These are phyloP conservation scores for Buceros bicornis DNA, from an alignment of 2,797 vertebrate species.

Conservation along the genomic window DNA sequence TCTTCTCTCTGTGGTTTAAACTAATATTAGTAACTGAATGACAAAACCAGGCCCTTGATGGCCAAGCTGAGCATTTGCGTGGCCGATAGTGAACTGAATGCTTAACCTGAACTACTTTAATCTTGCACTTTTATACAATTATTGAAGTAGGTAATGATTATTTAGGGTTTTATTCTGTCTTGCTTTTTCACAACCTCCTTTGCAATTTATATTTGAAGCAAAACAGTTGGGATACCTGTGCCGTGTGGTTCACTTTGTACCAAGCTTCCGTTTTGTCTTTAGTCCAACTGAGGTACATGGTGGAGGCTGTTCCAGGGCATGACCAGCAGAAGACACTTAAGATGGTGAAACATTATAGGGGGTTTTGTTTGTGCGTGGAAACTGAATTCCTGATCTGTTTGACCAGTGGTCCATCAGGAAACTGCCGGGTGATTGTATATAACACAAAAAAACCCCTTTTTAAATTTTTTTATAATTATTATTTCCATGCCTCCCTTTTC, in stretches of 20 bases:
- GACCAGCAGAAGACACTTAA: neutral
- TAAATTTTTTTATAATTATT: neutral
- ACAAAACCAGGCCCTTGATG: constrained; percentile 29
- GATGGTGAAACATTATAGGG: neutral
- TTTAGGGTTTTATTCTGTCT: neutral
- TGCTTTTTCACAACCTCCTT: constrained; percentile 3
- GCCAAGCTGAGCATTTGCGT: constrained; percentile 30
- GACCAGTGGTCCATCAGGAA: neutral
- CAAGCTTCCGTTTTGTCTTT: neutral
- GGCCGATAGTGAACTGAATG: constrained; percentile 33
- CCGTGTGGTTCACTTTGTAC: neutral
- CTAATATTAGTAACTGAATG: constrained; percentile 67
- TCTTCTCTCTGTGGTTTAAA: constrained; percentile 42
- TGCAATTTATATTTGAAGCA: neutral
- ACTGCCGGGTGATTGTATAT: neutral
- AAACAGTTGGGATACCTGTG: neutral
- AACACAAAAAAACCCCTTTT: neutral
- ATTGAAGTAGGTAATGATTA: constrained; percentile 22
- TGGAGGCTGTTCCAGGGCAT: neutral
- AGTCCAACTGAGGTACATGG: neutral
- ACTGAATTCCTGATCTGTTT: neutral
- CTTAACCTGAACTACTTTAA: constrained; percentile 54
- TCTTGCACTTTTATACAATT: constrained; percentile 49
- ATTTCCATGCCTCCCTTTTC: neutral
- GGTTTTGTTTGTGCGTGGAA: neutral